Conservation (phyloP, 2,888 invertebrate genomes). For the Xylocampa areola region DNA sequence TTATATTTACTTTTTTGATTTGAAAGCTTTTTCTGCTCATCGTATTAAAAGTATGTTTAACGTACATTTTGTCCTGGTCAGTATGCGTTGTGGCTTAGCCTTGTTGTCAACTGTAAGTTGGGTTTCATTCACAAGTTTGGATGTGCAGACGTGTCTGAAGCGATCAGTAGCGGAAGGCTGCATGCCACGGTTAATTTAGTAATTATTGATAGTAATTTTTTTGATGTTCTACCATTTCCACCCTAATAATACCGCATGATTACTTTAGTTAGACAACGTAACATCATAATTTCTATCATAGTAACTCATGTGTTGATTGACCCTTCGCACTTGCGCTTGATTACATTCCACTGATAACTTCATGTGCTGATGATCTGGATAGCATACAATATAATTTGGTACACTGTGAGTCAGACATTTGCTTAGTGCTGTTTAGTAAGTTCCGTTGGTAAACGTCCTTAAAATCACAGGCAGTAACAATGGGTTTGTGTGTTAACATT, state of each 20-base stretch:
- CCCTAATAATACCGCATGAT: background rate
- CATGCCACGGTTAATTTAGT: no score
- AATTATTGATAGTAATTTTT: no score
- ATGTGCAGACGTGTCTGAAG: no score
- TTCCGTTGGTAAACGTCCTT: background rate
- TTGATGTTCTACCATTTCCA: no score
- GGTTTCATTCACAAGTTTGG: no score
- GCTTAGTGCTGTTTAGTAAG: background rate
- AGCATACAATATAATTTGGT: conserved; percentile 9
- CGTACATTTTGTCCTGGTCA: no score
- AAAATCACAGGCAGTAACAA: background rate
- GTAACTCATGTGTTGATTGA: conserved; percentile 33
- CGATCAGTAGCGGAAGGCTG: no score
- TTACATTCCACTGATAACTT: conserved; percentile 42
- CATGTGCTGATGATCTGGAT: conserved; percentile 20
- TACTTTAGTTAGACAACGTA: conserved; percentile 1
- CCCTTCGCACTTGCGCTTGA: conserved; percentile 39
- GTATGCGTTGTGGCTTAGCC: no score
- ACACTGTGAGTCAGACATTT: background rate
- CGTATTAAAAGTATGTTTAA: no score
- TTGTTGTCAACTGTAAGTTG: no score
- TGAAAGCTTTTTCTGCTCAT: no score
- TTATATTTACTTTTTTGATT: no score
- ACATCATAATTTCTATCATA: conserved; percentile 23
- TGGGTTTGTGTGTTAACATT: conserved; percentile 7